Conservation (phyloP, 2,888 invertebrate species). For the Idaea dimidiata region DNA sequence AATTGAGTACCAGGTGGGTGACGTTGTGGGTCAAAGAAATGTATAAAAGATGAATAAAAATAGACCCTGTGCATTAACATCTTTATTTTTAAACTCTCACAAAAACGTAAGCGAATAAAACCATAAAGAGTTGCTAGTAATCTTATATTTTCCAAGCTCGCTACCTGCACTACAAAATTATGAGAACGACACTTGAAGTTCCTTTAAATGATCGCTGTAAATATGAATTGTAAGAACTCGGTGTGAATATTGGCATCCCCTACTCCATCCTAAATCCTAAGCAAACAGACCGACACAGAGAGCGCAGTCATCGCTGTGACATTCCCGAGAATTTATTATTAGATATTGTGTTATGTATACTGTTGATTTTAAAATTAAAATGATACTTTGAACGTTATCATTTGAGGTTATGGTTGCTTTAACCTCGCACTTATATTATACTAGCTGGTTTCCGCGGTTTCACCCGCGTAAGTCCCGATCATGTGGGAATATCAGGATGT, state of each 20-base stretch:
- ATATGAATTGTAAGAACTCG: not conserved
- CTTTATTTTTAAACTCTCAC: too few relatives aligned
- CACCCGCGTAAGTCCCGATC: too few relatives aligned
- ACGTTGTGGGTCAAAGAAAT: too few relatives aligned
- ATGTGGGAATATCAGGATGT: too few relatives aligned
- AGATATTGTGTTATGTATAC: not conserved
- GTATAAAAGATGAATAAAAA: too few relatives aligned
- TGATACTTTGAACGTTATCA: not conserved
- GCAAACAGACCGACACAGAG: conserved; percentile 38
- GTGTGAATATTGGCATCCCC: conserved; percentile 42
- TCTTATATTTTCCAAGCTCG: conserved; percentile 15
- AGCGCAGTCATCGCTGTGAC: conserved; percentile 5
- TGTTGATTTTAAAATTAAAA: not conserved
- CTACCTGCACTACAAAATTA: conserved; percentile 7
- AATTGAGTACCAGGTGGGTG: too few relatives aligned
- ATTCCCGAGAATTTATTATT: not conserved
- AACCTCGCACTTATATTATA: too few relatives aligned
- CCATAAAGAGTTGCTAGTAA: not conserved
- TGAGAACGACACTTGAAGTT: conserved; percentile 20
- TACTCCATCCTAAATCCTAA: conserved; percentile 59
- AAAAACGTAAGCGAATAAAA: not conserved
- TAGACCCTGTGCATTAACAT: too few relatives aligned
- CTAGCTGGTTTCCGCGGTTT: too few relatives aligned
- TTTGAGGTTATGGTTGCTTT: too few relatives aligned
- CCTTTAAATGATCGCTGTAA: conserved; percentile 35